A percentile compares a stretch with the other conserved stretches of the same genome.
Conservation (phyloP, 35 echinoderm and acorn worm genomes). For the Heliocidaris tuberculata region DNA sequence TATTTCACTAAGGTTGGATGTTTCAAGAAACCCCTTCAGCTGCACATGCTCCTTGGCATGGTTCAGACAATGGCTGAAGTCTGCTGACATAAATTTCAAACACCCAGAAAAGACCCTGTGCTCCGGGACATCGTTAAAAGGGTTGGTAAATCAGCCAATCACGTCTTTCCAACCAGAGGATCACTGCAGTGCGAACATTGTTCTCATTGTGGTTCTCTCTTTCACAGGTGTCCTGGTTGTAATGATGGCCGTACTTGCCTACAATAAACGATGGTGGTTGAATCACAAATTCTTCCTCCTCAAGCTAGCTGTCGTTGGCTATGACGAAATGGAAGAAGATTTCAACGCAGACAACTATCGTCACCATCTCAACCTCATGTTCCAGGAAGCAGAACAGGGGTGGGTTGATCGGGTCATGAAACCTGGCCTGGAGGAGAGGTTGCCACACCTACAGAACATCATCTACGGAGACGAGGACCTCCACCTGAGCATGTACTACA, state of each 20-base stretch:
- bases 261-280: constrained; percentile 33
- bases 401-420: constrained; percentile 3
- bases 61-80: constrained; percentile 16
- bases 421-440: constrained; percentile 19
- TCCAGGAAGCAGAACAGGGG: neutral
- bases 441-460: neutral
- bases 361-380: constrained; percentile 29
- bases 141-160: neutral
- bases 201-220: neutral
- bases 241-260: neutral
- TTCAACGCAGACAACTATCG: neutral
- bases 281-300: constrained; percentile 29
- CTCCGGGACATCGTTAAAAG: neutral
- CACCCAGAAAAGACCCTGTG: neutral
- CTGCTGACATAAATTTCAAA: neutral
- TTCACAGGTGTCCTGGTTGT: neutral
- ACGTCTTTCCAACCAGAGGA: neutral
- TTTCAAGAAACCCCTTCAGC: constrained; percentile 28
- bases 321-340: constrained; percentile 25
- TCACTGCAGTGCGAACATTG: neutral
- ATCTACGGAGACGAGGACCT: neutral
- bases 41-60: neutral
- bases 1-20: neutral
- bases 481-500: constrained; percentile 16
- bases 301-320: neutral